Evolutionary conservation across 2,888 invertebrate genomes (phyloP).

Genomic region (Reticulitermes lucifugus): DNA sequence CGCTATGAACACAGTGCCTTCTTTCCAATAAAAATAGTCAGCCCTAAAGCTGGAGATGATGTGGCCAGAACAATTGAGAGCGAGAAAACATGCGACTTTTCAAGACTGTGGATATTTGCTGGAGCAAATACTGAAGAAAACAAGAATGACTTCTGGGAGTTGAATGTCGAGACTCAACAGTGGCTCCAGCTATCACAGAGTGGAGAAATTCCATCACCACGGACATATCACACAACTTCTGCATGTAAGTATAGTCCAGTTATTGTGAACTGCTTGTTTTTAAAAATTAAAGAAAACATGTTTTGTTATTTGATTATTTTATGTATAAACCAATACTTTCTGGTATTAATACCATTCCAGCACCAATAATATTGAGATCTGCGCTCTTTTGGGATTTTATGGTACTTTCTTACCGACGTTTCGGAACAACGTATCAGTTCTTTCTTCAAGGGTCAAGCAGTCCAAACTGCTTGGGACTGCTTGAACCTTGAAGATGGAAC

Average conservation of each 20-base stretch:
- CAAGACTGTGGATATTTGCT: conserved; percentile 44
- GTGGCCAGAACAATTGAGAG: neutral
- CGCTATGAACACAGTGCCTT: conserved; percentile 51
- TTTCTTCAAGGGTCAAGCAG: no score
- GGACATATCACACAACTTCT: conserved; percentile 44
- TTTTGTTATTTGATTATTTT: no score
- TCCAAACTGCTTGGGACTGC: no score
- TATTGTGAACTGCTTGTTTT: no score
- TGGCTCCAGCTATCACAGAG: conserved; percentile 41
- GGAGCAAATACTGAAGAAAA: conserved; percentile 49
- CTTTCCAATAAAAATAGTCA: neutral
- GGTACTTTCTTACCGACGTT: no score
- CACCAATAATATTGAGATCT: no score
- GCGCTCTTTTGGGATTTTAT: no score
- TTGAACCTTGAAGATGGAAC: no score
- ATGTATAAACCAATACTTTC: no score
- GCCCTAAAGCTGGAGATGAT: neutral
- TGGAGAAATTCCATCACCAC: conserved; percentile 40
- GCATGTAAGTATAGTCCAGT: neutral
- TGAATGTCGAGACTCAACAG: conserved; percentile 34
- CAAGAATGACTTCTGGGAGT: conserved; percentile 49
- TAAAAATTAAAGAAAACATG: no score
- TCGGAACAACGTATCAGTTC: no score
- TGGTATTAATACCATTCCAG: no score
- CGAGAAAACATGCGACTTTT: neutral